Evolutionary conservation across 2,797 vertebrate genomes (phyloP), one percentile per base, ranked within the genome.

Genomic region (Gymnodraco acuticeps): DNA sequence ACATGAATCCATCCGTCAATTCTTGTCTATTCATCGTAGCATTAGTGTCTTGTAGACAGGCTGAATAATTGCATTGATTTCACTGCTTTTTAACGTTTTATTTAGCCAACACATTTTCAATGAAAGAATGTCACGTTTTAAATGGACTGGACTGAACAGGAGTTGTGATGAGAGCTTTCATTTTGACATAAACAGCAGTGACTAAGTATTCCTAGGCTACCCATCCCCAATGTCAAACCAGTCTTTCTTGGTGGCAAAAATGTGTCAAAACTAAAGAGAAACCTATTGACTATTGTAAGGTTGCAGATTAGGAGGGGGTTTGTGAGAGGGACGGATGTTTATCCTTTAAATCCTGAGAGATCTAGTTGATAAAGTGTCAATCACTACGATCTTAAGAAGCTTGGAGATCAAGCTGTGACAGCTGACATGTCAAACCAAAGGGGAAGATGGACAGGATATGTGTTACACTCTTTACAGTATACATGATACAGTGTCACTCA

Each of bases 1-100:
- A 72, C 85, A 59, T 66, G 80, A 89, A 91, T 90, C 85, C 82
- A 67, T 89, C 78, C 78, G 85, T 79, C 88, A 84, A 78, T 89
- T 75, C 83, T 33, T 31, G 47, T 86, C 76, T 86, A 80, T 89
- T 88, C 89, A 83, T 76, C 73, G 70, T 75, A 75, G 80, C 68
- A 78, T 86, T 82, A 75, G 69, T 64, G 73, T 82, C 70, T 71
- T 48, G 70, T 46, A 69, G 82, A 55, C 82, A 73, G 76, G 58
- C 60, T 55, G 80, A 74, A 45, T 78, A 80, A 81, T 87, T 83
- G 65, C 70, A 86, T 73, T 75, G 82, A 87, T 87, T 80, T 81
- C 64, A 67, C 69, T 73, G 59, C 73, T 74, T 23, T 81, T 90
- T 75, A 78, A 83, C 67, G 63, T 86, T 47, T 89, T 77, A 78